These are phyloP conservation scores for Oreocharis arfaki DNA, from an alignment of 2,113 vertebrate genomes.

Conservation along the genomic window DNA sequence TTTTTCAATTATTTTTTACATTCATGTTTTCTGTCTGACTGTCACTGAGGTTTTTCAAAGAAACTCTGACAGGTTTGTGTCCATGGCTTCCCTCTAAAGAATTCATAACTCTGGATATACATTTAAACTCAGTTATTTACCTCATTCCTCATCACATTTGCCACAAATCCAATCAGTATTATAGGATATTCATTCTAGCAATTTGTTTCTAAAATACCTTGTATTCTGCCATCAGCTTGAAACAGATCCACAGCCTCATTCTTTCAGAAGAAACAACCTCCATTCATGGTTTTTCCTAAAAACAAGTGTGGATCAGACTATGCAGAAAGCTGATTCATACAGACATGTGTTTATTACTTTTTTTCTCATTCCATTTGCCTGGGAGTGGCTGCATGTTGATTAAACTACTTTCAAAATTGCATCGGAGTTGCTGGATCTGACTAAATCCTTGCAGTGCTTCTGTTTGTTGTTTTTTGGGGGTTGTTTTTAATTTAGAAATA, in stretches of 20 bases:
- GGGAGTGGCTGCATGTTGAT: neutral
- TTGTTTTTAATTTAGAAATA: neutral
- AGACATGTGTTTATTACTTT: neutral
- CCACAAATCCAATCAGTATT: neutral
- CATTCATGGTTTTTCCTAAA: neutral
- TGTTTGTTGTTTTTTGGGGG: fast-evolving
- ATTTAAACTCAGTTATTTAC: neutral
- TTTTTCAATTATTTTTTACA: neutral
- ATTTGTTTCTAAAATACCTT: neutral
- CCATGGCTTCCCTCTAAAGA: neutral
- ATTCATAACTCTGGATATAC: neutral
- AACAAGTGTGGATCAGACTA: neutral
- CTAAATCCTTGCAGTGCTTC: neutral
- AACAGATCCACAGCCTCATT: neutral
- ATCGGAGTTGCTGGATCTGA: neutral
- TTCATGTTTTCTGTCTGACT: neutral
- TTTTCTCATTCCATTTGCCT: neutral
- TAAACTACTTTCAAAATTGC: neutral
- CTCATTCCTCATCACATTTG: neutral
- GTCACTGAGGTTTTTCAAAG: neutral
- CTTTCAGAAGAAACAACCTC: neutral
- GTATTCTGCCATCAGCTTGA: neutral
- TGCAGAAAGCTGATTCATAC: neutral
- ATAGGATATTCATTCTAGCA: neutral
- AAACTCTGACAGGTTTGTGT: neutral